These are phyloP conservation scores for Callipepla californica DNA, from an alignment of 2,113 vertebrate species.

Conservation along the genomic window DNA sequence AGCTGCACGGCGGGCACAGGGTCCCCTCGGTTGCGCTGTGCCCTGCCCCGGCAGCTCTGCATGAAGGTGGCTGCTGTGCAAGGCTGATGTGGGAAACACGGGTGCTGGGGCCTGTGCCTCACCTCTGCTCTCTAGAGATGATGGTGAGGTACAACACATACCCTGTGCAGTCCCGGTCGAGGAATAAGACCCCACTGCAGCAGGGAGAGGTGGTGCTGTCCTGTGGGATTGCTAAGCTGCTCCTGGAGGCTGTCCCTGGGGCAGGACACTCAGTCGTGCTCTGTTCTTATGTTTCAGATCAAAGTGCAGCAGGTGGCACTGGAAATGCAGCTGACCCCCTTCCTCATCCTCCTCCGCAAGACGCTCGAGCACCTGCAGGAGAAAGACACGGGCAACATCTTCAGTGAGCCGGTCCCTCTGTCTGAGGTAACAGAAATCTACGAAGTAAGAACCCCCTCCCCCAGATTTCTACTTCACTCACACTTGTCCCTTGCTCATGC, in stretches of 20 bases:
- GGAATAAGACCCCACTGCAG: not conserved
- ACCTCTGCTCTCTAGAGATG: not conserved
- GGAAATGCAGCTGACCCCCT: constrained; percentile 97
- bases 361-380: constrained; percentile 96
- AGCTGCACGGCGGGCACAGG: not conserved
- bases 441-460: constrained; percentile 86
- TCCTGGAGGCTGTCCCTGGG: not conserved
- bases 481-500: constrained; percentile 43
- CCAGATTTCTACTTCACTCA: constrained; percentile 75
- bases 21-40: not conserved
- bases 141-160: not conserved
- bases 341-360: constrained; percentile 93
- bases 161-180: accelerated
- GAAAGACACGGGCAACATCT: constrained; percentile 97
- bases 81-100: not conserved
- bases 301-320: constrained; percentile 96
- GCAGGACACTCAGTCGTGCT: not conserved
- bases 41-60: not conserved
- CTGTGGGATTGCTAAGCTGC: not conserved
- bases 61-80: constrained; percentile 30
- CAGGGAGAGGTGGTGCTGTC: not conserved
- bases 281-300: constrained; percentile 83
- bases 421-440: constrained; percentile 95
- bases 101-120: not conserved
- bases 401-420: constrained; percentile 95